These are phyloP conservation scores for Amblyjoppa fuscipennis DNA, from an alignment of 2,888 invertebrate genomes.

Conservation along the genomic window DNA sequence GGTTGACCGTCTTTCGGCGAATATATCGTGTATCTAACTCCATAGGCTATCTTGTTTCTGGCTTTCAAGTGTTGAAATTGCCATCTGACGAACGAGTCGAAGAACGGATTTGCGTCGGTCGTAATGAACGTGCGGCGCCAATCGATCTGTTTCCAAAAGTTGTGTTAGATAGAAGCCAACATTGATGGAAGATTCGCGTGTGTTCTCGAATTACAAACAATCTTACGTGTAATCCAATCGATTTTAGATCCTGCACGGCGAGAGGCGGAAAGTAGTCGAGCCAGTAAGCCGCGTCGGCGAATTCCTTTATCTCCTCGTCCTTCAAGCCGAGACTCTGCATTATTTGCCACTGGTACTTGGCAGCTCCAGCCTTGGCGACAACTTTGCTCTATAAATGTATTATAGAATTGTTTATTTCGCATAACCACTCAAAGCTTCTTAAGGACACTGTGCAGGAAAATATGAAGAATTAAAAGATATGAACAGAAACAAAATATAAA, in stretches of 20 bases:
- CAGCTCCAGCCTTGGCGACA: slow-evolving; percentile 94
- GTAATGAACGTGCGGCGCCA: slow-evolving; percentile 99
- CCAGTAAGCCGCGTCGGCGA: slow-evolving; percentile 97
- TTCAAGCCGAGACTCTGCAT: slow-evolving; percentile 96
- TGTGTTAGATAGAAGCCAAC: slow-evolving; percentile 27
- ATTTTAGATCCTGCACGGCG: slow-evolving; percentile 93
- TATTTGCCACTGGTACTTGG: slow-evolving; percentile 99
- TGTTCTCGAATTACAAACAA: not conserved
- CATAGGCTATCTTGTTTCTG: slow-evolving; percentile 96
- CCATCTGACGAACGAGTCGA: slow-evolving; percentile 99
- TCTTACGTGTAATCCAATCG: slow-evolving; percentile 95
- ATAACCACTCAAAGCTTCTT: too few species aligned
- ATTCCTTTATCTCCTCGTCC: slow-evolving; percentile 96
- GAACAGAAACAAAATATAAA: too few species aligned
- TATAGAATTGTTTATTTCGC: not conserved
- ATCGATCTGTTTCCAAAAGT: slow-evolving; percentile 90
- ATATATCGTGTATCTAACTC: slow-evolving; percentile 98
- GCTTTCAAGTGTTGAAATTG: slow-evolving; percentile 95
- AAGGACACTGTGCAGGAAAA: too few species aligned
- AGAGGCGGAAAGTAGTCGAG: slow-evolving; percentile 98
- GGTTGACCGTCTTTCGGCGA: slow-evolving; percentile 99
- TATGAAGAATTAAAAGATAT: too few species aligned
- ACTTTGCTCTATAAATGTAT: slow-evolving; percentile 92
- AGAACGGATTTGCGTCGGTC: slow-evolving; percentile 98
- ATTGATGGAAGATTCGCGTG: not conserved